These are phyloP conservation scores for Chiridota heheva DNA, from an alignment of 35 echinoderm and acorn worm genomes.

Conservation along the genomic window DNA sequence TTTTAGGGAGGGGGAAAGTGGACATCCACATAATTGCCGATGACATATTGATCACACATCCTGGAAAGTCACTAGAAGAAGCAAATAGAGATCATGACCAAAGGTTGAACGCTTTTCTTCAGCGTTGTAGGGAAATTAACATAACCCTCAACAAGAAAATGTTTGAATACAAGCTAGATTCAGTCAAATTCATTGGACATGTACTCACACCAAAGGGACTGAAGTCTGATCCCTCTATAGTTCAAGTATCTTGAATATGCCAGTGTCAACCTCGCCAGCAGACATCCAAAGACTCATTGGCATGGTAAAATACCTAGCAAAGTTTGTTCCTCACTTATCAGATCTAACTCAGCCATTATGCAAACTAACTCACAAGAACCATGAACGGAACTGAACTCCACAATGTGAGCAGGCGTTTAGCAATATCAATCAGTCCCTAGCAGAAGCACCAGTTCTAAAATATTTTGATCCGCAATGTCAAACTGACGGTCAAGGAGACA, in stretches of 20 bases:
- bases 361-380: conserved; percentile 17
- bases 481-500: neutral
- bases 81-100: conserved; percentile 51
- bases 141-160: conserved; percentile 23
- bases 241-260: neutral
- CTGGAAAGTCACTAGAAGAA: conserved; percentile 40
- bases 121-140: conserved; percentile 2
- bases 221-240: conserved; percentile 16
- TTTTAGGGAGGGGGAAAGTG: too few relatives aligned
- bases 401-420: neutral
- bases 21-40: conserved; percentile 57
- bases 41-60: conserved; percentile 51
- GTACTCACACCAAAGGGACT: conserved; percentile 3
- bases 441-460: conserved; percentile 5
- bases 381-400: neutral
- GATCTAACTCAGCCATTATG: conserved; percentile 39
- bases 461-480: conserved; percentile 10
- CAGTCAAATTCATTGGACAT: conserved; percentile 51
- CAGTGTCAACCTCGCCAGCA: neutral
- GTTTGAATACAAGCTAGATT: conserved; percentile 13
- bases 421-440: conserved; percentile 12
- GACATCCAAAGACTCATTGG: conserved; percentile 35
- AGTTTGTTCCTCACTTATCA: conserved; percentile 41
- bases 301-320: conserved; percentile 31
- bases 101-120: conserved; percentile 13